Conservation (phyloP, 2,888 invertebrate genomes). For the Scaptomyza parva region DNA sequence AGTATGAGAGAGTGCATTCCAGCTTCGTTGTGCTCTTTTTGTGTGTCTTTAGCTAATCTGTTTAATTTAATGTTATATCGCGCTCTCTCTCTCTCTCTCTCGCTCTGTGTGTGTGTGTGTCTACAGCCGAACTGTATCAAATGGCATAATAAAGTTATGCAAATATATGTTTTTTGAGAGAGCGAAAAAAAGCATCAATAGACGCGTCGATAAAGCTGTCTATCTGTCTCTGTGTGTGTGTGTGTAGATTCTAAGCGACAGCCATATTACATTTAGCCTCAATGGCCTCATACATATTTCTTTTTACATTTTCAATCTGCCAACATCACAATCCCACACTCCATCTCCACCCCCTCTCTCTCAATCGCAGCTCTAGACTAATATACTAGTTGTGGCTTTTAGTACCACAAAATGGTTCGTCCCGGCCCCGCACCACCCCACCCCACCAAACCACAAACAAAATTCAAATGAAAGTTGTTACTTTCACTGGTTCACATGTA, state of each 20-base stretch:
- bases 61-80: constrained; percentile 16
- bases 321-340: no score
- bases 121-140: constrained; percentile 14
- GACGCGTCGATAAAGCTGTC: constrained; percentile 13
- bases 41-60: neutral
- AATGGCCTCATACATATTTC: neutral
- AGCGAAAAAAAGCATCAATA: no score
- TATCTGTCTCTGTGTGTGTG: neutral
- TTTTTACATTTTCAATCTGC: constrained; percentile 10
- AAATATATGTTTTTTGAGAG: constrained; percentile 36
- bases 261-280: constrained; percentile 1
- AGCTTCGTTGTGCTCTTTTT: constrained; percentile 11
- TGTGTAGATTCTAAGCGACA: neutral
- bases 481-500: constrained; percentile 55
- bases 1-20: constrained; percentile 11
- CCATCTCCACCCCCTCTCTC: neutral
- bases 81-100: neutral
- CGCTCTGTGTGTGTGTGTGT: constrained; percentile 2
- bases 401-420: constrained; percentile 29
- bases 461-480: constrained; percentile 70
- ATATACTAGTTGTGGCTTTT: constrained; percentile 49
- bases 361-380: constrained; percentile 4
- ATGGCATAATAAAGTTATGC: constrained; percentile 40
- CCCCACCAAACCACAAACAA: constrained; percentile 6
- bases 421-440: neutral